Base-by-base conservation (phyloP, 2,113 vertebrate species). In the Scartelaos histophorus region DNA sequence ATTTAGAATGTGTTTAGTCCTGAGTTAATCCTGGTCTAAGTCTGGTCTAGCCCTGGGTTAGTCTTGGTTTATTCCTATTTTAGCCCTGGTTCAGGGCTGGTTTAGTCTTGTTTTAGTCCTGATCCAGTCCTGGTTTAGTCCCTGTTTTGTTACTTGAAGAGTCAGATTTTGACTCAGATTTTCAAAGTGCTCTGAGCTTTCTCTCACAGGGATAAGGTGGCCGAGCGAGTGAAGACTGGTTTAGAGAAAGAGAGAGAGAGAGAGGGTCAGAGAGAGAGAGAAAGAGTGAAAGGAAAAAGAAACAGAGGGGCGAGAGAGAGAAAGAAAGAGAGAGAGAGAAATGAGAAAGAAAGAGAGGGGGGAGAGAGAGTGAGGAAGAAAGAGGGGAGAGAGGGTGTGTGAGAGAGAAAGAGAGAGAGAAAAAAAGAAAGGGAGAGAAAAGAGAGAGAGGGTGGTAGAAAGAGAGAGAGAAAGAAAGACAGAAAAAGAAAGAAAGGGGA, bases 201-300 rank as follows among this genome's bases (percentile, higher is more conserved):
- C 80, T 84, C 84, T 87, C 84, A 88, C 85, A 85, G 74, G 75
- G 85, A 86, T 88, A 71, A 73, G 54, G 79, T 79, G 78, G 76
- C 76, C 58, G 64, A 34, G 74, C 60, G n/a, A 75, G 83, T 22
- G 66, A 78, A 51, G 49, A 51, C 15, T 17, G 49, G 16, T 15
- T 7, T 15, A 51, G 49, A 51, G 16, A 51, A 5, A 19, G 16
- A 19, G 16, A 19, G 16, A 19, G 3, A 49, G 47, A 49, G 47
- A 49, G 47, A 47, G 11, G 13, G 46, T 15, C 2, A 47, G 46
- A 47, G 46, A 47, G 13, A 47, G 46, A 10, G 3, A 47, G 46
- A 47, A 13, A 47, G 46, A 47, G 46, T 15, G 46, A 15, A 13
- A 47, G 46, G 13, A 13, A 3, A 13, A 3, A 47, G 12, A 13